Evolutionary conservation across 2,113 vertebrate genomes (phyloP).

Genomic region (Sula dactylatra): DNA sequence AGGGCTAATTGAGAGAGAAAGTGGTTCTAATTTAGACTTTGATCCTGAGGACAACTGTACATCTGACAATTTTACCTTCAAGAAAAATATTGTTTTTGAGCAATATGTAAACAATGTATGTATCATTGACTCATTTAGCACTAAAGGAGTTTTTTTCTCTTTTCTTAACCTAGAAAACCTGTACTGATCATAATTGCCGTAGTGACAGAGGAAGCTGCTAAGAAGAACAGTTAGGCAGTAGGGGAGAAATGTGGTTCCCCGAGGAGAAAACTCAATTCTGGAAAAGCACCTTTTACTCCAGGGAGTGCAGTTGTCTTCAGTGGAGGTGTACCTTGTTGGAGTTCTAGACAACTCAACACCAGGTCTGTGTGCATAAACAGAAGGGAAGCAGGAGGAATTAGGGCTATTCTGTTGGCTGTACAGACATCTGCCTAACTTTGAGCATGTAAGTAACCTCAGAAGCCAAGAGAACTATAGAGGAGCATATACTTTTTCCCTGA

Average conservation of each 20-base stretch:
- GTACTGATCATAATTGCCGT: not conserved
- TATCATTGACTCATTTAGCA: not conserved
- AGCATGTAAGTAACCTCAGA: not conserved
- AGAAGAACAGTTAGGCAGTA: fast-evolving
- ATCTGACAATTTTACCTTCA: not conserved
- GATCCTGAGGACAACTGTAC: not conserved
- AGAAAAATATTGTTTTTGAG: not conserved
- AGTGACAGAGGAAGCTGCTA: not conserved
- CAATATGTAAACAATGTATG: not conserved
- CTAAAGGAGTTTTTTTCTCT: not conserved
- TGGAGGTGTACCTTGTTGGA: not conserved
- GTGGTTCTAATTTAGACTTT: not conserved
- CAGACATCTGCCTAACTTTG: not conserved
- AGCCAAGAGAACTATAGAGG: not conserved
- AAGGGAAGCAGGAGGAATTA: not conserved
- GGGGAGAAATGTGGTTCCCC: not conserved
- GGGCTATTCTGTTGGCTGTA: not conserved
- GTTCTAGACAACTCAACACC: not conserved
- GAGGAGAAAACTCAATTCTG: not conserved
- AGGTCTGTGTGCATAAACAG: not conserved
- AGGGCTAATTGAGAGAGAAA: not conserved
- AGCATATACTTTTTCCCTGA: not conserved
- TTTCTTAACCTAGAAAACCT: not conserved
- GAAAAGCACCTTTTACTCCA: not conserved
- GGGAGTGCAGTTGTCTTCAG: not conserved